Evolutionary conservation across 2,888 invertebrate species (phyloP), one percentile per base, ranked within the genome.

Genomic region (Mesoligia furuncula): DNA sequence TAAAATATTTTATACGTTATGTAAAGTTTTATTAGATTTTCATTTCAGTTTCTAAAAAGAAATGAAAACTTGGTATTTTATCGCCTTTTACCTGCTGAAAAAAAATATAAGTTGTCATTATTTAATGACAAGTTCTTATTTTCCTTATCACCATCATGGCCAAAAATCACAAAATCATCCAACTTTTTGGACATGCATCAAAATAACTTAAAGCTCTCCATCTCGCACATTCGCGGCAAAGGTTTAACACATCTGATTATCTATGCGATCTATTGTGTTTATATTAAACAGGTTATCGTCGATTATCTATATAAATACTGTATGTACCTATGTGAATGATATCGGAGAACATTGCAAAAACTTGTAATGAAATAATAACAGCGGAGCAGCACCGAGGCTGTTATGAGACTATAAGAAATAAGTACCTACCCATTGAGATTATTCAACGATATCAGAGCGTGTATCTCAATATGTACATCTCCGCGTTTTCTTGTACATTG

Each of bases 291-390:
- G 64, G 57, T 57, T 66, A 73, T 27, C 15, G 27, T 61, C 74
- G 24, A 73, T 81, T 73, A 77, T 36, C 62, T 69, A 73, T 61
- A 71, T 73, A 75, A 70, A 85, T 74, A 77, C 45, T 61, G 66
- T 68, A 15, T 75, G 17, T 80, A 61, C 39, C 31, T 71, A 83
- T 61, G 64, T 78, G 76, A 86, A 73, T 84, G 61, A 64, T 80
- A 74, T 78, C 73, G 66, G 39, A 66, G 78, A 75, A 62, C 84
- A 69, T 75, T 59, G 78, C 73, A 85, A 85, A 85, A 85, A 85
- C 80, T 79, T 81, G 74, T 84, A 85, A 86, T 84, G 87, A 86
- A 85, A 85, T 86, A 86, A 86, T 85, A 85, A 84, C 80, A 86
- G 72, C 85, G 80, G 62, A 66, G 64, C 80, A 76, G 71, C 66